These are phyloP conservation scores for Centropus bengalensis DNA, from an alignment of 2,113 vertebrate genomes.

Conservation along the genomic window DNA sequence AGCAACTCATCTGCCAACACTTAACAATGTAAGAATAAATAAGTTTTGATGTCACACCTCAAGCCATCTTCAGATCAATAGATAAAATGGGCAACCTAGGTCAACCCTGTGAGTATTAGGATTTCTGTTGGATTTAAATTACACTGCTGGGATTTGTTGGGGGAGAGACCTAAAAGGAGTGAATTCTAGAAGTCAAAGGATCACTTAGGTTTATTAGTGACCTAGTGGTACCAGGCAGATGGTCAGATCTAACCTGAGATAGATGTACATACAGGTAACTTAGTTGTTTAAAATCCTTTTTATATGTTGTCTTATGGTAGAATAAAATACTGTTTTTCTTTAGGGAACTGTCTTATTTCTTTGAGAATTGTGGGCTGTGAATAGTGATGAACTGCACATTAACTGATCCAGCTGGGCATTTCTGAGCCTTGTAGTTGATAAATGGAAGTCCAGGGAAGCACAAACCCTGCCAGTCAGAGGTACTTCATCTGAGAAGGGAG, in stretches of 20 bases:
- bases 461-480: not conserved
- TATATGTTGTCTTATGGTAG: not conserved
- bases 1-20: slow-evolving; percentile 40
- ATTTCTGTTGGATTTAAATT: slow-evolving; percentile 15
- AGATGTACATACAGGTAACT: not conserved
- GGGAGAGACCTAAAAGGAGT: not conserved
- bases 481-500: not conserved
- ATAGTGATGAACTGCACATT: not conserved
- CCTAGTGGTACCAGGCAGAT: not conserved
- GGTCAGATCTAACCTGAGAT: not conserved
- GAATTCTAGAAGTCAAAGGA: not conserved
- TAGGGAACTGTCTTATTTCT: not conserved
- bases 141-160: not conserved
- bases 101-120: slow-evolving; percentile 31
- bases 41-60: not conserved
- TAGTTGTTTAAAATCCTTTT: not conserved
- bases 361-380: not conserved
- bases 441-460: not conserved
- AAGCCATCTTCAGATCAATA: not conserved
- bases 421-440: not conserved
- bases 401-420: not conserved
- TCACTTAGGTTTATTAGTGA: not conserved
- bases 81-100: slow-evolving; percentile 15
- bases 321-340: not conserved
- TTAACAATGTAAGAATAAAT: slow-evolving; percentile 49